Base-by-base conservation (phyloP, 2,113 vertebrate species). In the Eleginops maclovinus region DNA sequence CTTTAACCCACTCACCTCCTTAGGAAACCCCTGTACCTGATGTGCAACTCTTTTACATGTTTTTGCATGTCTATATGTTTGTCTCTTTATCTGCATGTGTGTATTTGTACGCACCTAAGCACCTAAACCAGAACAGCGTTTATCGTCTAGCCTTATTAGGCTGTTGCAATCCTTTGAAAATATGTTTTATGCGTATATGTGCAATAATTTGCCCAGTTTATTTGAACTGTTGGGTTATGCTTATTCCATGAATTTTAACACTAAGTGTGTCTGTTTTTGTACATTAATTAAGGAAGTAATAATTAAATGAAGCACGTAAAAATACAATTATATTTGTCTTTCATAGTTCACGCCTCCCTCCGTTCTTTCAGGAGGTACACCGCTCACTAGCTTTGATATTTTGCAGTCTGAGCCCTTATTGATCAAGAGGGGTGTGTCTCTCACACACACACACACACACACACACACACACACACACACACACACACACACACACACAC, bases 1-100 rank as follows among this genome's bases (percentile, higher is more conserved):
- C 53, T 73, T 75, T 54, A 74, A 62, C 75, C 59, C 70, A 19
- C 53, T 51, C 40, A 26, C 40, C 44, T 63, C 19, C 50, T 10
- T 16, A 53, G n/a, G 19, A 49, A 47, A 14, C 26, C 49, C n/a
- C 28, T 26, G 15, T 58, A 26, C 9, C 54, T 22, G 31, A 28
- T 49, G 28, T 60, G 2, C 0, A 0, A 19, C 1, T 51, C 69
- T 76, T 74, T 46, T 56, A n/a, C 13, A 59, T 40, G 17, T 28
- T 8, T 47, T 75, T 54, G 59, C 2, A 1, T 28, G 0, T 44
- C 19, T 51, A 40, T 40, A 28, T 8, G 44, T 65, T 64, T 68
- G 13, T 64, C 19, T 43, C 17, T 65, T 28, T 44, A 4, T 77
- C 12, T 49, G 21, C 36, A 12, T 72, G 3, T 56, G 1, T 56